Percentiles rank a stretch among this genome's conserved stretches.
Evolutionary conservation across 1,140 invertebrate genomes (phyloP).

Genomic region (Macrostomum lignano): DNA sequence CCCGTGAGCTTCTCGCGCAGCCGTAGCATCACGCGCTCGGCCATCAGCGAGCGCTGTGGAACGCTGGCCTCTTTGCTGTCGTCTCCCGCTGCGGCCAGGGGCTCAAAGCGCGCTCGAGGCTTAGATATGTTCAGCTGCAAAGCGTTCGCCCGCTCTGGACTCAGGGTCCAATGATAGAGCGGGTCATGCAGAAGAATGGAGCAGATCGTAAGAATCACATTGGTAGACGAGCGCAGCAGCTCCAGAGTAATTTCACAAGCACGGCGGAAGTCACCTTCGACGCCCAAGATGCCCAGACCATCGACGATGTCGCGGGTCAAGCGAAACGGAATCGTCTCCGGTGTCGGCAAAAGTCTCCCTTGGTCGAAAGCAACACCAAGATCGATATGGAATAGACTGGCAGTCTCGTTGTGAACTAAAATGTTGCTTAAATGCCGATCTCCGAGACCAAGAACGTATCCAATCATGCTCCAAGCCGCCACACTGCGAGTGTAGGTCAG

Average conservation of each 20-base stretch:
- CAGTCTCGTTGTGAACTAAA: conserved; percentile 58
- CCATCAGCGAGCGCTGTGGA: too few relatives aligned
- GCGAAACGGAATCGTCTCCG: conserved; percentile 70
- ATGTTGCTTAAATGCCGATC: conserved; percentile 95
- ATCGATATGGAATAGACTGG: conserved; percentile 55
- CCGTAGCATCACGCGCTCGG: conserved; percentile 45
- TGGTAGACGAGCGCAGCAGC: conserved; percentile 63
- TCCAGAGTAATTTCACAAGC: conserved; percentile 93
- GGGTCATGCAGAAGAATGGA: too few relatives aligned
- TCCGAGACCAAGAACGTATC: conserved; percentile 77
- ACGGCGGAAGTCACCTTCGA: conserved; percentile 53
- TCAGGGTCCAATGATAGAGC: too few relatives aligned
- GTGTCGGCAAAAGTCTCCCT: conserved; percentile 52
- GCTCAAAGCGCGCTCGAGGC: too few relatives aligned
- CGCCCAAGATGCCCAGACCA: conserved; percentile 53
- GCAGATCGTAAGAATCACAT: conserved; percentile 54
- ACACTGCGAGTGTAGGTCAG: conserved; percentile 53
- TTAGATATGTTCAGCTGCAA: too few relatives aligned
- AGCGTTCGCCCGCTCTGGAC: too few relatives aligned
- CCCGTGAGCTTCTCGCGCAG: conserved; percentile 54
- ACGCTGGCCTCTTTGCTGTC: too few relatives aligned
- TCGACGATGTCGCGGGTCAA: conserved; percentile 63
- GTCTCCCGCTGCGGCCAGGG: too few relatives aligned
- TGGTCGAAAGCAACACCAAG: conserved; percentile 93
- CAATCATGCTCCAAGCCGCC: conserved; percentile 90